Evolutionary conservation across 2,888 invertebrate species (phyloP), one percentile per base, ranked within the genome.

Genomic region (Tipula helvola): DNA sequence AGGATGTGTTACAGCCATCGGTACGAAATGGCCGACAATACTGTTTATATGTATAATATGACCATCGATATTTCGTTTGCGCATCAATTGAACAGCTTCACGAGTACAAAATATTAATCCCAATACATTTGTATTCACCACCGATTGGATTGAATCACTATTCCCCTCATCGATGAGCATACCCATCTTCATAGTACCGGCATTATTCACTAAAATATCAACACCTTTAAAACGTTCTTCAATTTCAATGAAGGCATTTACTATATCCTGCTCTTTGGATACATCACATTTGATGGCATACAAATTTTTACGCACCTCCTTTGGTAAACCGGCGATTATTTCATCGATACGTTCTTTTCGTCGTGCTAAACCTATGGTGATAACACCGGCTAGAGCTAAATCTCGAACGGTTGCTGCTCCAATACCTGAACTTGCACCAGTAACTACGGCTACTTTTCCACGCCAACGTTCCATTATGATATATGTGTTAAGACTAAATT

Each of bases 181-280:
- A 5, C 88, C 88, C 39, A 85, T 1, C 0, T 87, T 85, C 2
- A 90, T 87, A 8, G 93, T 88, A 0, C 92, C 94, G 0, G 94
- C 94, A 88, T 93, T 93, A 89, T 94, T 94, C 10, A 94, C 89
- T 86, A 94, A 90, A 1, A 94, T 91, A 89, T 93, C 93, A 5
- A 93, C 90, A 5, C 93, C 92, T 0, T 93, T 94, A 1, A 93
- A 88, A 2, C 91, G 89, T 7, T 90, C 88, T 57, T 92, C 91
- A n/a, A 93, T 92, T 91, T 91, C 92, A 16, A 90, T 89, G 89
- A 95, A 94, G 41, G 93, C 92, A 3, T 90, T 89, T 71, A 92
- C 87, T 42, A 95, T 93, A 5, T 94, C 92, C 0, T 92, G 90
- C 88, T 93, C 93, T 10, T 92, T 91, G 0, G 91, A 90, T 0